phyloP scores from a whole-genome alignment of 2,888 invertebrate species.

The Sesia apiformis region DNA sequence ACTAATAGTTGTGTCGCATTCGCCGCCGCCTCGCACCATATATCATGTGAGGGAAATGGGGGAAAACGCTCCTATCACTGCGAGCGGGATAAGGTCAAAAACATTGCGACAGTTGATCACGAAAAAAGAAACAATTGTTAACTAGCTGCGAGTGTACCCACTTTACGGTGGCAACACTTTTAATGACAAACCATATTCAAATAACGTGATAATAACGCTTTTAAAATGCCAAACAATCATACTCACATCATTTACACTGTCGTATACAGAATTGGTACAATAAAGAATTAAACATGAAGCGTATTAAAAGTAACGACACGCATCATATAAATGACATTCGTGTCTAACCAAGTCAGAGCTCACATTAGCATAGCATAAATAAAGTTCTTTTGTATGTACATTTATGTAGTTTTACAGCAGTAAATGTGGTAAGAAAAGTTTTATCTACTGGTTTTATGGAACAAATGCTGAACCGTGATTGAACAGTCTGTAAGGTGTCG shows the following conservation, averaged over 20 bases:
- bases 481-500: conserved; percentile 11
- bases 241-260: conserved; percentile 16
- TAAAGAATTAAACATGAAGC: conserved; percentile 4
- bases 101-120: conserved; percentile 20
- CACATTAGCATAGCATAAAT: conserved; percentile 27
- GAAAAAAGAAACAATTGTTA: too few species aligned
- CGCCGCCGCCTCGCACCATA: conserved; percentile 43
- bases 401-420: too few species aligned
- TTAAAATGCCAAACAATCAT: conserved; percentile 7
- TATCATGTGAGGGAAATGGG: conserved; percentile 66
- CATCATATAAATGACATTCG: conserved; percentile 39
- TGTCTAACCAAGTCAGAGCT: conserved; percentile 31
- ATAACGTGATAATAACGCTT: neutral
- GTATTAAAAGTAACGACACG: conserved; percentile 35
- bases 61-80: conserved; percentile 59
- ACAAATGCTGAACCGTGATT: neutral
- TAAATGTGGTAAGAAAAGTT: too few species aligned
- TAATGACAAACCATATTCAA: neutral
- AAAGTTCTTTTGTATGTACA: conserved; percentile 13
- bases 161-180: neutral
- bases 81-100: conserved; percentile 60
- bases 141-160: too few species aligned
- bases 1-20: conserved; percentile 72
- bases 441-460: too few species aligned
- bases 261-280: conserved; percentile 15